Base-by-base conservation (phyloP, 2,797 vertebrate genomes). In the Hybognathus amarus region DNA sequence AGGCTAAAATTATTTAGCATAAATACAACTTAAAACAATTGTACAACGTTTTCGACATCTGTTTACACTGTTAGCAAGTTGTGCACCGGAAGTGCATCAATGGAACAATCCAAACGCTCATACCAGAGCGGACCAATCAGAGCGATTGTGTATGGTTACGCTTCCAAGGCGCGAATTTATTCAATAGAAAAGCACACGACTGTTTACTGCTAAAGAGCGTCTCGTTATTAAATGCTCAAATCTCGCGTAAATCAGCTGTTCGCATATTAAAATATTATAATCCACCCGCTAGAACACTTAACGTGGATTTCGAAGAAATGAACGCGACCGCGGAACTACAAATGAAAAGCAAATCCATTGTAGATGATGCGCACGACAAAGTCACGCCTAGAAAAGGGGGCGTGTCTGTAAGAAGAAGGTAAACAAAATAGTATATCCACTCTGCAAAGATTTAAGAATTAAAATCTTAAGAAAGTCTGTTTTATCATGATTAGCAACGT, bases 351-450 rank as follows among this genome's bases (percentile, higher is more conserved):
- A 27, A 17, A 42, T 2, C 63, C 20, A 1, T 7, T 52, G 40
- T 38, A 18, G 64, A 69, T 50, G 66, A 52, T 1, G 3, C 11
- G 47, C 15, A 18, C 50, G 75, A 71, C 40, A 71, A 78, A 63
- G 13, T 27, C 2, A 83, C 82, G 4, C 67, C 75, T 7, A 33
- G 22, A 20, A 40, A 64, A 63, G 40, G 42, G 22, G 74, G 74
- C 66, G 75, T 70, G 74, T 70, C 64, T 50, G 70, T 9, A 38
- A 38, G 42, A 45, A 76, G 50, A 70, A 83, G 82, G 82, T 83
- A 83, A 83, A 83, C 54, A 78, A 63, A 52, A n/a, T n/a, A n/a
- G n/a, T 24, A 63, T 6, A n/a, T 50, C 6, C 20, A 76, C 8
- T 33, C 22, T 15, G 12, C 13, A 15, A 47, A 47, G 45, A 47